Conservation (phyloP, 2,797 vertebrate genomes). For the Bradypodion ventrale region DNA sequence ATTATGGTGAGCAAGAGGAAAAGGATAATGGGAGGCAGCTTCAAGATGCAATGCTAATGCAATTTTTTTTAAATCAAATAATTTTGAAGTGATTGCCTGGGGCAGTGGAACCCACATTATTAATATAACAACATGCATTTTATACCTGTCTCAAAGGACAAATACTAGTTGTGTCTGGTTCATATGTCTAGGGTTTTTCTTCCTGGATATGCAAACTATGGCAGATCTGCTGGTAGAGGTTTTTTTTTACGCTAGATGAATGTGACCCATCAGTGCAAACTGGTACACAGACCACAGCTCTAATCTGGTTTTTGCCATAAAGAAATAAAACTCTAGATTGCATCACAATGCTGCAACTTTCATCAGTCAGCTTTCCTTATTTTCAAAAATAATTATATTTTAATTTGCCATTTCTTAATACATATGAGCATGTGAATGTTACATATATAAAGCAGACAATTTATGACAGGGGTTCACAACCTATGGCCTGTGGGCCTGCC, state of each 20-base stretch:
- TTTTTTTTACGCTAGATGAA: constrained; percentile 24
- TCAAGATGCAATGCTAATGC: constrained; percentile 59
- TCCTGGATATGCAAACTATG: constrained; percentile 19
- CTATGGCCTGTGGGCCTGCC: too few relatives aligned
- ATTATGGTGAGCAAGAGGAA: constrained; percentile 49
- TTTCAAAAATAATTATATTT: background rate
- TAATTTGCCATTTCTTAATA: background rate
- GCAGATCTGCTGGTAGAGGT: background rate
- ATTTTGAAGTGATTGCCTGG: constrained; percentile 61
- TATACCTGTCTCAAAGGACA: constrained; percentile 43
- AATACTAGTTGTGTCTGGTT: constrained; percentile 20
- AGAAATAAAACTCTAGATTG: background rate
- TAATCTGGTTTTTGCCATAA: background rate
- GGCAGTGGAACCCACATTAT: constrained; percentile 54
- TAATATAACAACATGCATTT: constrained; percentile 51
- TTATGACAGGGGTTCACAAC: too few relatives aligned
- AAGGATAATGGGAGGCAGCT: constrained; percentile 59
- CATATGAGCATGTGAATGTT: background rate
- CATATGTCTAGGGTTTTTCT: background rate
- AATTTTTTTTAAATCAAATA: constrained; percentile 60
- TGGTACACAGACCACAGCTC: background rate
- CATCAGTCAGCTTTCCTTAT: background rate
- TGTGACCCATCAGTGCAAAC: background rate
- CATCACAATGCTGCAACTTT: background rate
- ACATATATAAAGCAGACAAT: background rate